Conservation (phyloP, 2,888 invertebrate species). For the Phengaris alcon region DNA sequence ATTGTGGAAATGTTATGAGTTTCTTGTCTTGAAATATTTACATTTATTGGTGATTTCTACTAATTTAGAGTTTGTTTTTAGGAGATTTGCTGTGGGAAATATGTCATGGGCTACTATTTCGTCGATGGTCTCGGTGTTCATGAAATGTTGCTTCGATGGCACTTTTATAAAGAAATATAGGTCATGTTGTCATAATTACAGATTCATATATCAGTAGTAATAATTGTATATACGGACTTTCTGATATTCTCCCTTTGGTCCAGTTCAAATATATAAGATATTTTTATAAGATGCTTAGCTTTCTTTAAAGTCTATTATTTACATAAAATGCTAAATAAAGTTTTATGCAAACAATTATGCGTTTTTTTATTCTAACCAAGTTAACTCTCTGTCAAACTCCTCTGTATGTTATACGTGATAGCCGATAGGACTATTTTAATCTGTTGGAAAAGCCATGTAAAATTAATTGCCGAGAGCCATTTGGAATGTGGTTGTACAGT, state of each 20-base stretch:
- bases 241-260: slow-evolving; percentile 63
- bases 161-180: slow-evolving; percentile 47
- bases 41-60: not conserved
- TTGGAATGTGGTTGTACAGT: too few species aligned
- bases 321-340: slow-evolving; percentile 73
- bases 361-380: slow-evolving; percentile 34
- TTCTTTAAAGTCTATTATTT: slow-evolving; percentile 74
- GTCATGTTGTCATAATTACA: slow-evolving; percentile 39
- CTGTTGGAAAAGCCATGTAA: too few species aligned
- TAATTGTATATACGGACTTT: slow-evolving; percentile 34
- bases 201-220: slow-evolving; percentile 24
- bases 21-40: not conserved
- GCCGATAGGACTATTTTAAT: too few species aligned
- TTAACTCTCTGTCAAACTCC: not conserved
- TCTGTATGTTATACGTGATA: too few species aligned
- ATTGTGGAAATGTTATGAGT: not conserved
- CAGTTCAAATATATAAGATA: slow-evolving; percentile 64
- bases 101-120: not conserved
- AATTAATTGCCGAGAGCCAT: too few species aligned
- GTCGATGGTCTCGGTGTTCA: slow-evolving; percentile 9
- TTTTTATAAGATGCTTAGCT: slow-evolving; percentile 79
- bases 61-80: not conserved
- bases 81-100: not conserved
- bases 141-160: slow-evolving; percentile 38
- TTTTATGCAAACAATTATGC: slow-evolving; percentile 60